phyloP scores from a whole-genome alignment of 2,113 vertebrate genomes.

The Corythoichthys intestinalis region DNA sequence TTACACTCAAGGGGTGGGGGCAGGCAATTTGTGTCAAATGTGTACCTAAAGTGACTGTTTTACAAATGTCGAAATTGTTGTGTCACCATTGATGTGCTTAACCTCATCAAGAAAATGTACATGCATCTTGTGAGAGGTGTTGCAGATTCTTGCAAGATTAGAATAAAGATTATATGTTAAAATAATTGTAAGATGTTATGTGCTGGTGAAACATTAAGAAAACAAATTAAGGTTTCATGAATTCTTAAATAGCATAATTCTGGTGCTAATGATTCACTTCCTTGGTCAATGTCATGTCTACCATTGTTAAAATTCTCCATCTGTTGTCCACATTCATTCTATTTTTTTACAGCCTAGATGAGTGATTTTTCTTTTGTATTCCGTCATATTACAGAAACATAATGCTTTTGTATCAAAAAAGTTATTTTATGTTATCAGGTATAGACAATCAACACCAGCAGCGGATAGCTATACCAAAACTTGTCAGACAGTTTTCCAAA shows the following conservation, averaged over 20 bases:
- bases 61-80: constrained; percentile 48
- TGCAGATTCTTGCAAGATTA: not conserved
- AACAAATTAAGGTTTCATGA: not conserved
- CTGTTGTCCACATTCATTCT: no score
- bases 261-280: no score
- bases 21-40: constrained; percentile 51
- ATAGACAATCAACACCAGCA: not conserved
- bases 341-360: not conserved
- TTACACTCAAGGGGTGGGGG: constrained; percentile 57
- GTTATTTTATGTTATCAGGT: not conserved
- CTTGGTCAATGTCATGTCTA: no score
- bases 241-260: no score
- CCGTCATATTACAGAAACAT: not conserved
- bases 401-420: not conserved
- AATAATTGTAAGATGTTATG: constrained; percentile 25
- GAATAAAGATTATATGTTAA: constrained; percentile 10
- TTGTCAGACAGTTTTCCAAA: not conserved
- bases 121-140: constrained; percentile 21
- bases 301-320: no score
- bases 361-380: not conserved
- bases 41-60: constrained; percentile 64
- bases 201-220: constrained; percentile 1
- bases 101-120: constrained; percentile 49
- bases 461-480: not conserved
- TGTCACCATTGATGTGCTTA: constrained; percentile 62